A percentile compares a stretch with the other conserved stretches of the same genome.
Evolutionary conservation across 2,888 invertebrate genomes (phyloP).

Genomic region (Alitta virens): DNA sequence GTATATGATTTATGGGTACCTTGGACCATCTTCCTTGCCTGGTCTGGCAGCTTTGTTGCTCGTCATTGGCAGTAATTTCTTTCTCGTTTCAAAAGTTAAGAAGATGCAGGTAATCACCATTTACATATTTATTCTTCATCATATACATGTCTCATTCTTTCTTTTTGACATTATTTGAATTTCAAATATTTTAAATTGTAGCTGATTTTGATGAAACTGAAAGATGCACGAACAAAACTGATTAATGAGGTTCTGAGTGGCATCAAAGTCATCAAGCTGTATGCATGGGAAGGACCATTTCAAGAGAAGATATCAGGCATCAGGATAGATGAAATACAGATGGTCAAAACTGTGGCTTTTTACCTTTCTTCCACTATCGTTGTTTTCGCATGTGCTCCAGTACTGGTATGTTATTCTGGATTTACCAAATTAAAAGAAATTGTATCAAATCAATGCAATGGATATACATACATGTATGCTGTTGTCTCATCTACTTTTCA

Average conservation of each 20-base stretch:
- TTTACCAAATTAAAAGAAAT: too few species aligned
- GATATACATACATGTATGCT: too few species aligned
- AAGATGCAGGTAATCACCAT: constrained; percentile 3
- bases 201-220: constrained; percentile 3
- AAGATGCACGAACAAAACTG: constrained; percentile 7
- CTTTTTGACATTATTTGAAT: neutral
- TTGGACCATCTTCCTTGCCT: constrained; percentile 5
- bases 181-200: neutral
- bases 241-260: constrained; percentile 14
- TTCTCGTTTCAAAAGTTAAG: constrained; percentile 1
- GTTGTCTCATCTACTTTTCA: too few species aligned
- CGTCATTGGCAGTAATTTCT: constrained; percentile 3
- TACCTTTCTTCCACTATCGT: constrained; percentile 5
- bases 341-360: constrained; percentile 5
- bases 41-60: constrained; percentile 1
- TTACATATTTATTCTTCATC: too few species aligned
- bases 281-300: constrained; percentile 17
- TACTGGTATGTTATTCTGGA: constrained; percentile 16
- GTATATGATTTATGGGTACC: constrained; percentile 9
- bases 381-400: constrained; percentile 11
- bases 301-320: constrained; percentile 8
- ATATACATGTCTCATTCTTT: too few species aligned
- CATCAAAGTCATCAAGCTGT: constrained; percentile 14
- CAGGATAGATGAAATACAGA: constrained; percentile 1
- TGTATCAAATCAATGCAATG: too few species aligned